Evolutionary conservation across 2,113 vertebrate genomes (phyloP).

Genomic region (Takifugu bimaculatus): DNA sequence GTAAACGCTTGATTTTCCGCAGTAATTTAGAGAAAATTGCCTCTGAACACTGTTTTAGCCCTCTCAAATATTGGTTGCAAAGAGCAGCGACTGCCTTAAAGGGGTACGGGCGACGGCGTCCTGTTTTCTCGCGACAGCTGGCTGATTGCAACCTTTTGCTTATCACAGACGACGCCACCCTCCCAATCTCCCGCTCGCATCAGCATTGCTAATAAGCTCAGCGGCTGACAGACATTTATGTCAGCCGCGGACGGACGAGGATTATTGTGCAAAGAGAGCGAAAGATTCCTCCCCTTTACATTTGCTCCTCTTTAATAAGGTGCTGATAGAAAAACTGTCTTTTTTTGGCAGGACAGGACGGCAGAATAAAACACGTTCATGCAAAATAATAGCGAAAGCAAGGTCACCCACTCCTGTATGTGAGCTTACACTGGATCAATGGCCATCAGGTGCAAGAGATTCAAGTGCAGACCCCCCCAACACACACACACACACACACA

Average conservation of each 20-base stretch:
- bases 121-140: slow-evolving; percentile 37
- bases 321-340: neutral
- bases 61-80: neutral
- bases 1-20: too few species aligned
- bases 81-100: neutral
- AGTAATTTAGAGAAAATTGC: neutral
- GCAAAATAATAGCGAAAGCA: slow-evolving; percentile 6
- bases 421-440: slow-evolving; percentile 54
- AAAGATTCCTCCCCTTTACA: neutral
- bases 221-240: slow-evolving; percentile 17
- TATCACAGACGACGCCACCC: slow-evolving; percentile 34
- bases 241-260: neutral
- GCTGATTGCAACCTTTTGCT: slow-evolving; percentile 51
- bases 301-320: slow-evolving; percentile 9
- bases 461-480: slow-evolving; percentile 31
- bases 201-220: slow-evolving; percentile 44
- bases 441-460: slow-evolving; percentile 58
- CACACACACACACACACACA: too few species aligned
- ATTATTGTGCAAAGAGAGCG: slow-evolving; percentile 3
- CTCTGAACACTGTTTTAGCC: neutral
- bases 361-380: neutral
- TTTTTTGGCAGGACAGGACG: neutral
- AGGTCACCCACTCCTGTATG: slow-evolving; percentile 26
- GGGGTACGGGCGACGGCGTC: slow-evolving; percentile 8
- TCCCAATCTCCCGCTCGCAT: slow-evolving; percentile 37